These are phyloP conservation scores for Heliconius ethilla DNA, from an alignment of 2,888 invertebrate species.

Conservation along the genomic window DNA sequence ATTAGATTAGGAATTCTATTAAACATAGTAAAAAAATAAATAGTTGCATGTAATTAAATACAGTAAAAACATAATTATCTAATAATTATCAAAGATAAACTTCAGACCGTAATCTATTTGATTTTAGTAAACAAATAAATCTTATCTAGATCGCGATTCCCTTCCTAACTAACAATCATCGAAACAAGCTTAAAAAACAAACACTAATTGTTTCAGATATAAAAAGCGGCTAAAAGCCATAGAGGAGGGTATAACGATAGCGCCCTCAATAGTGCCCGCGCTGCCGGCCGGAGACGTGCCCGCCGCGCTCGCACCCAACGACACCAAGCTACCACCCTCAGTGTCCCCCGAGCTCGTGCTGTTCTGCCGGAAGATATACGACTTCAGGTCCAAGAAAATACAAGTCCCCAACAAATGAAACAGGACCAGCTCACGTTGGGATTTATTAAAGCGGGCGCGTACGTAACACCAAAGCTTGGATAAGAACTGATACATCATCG, in stretches of 20 bases:
- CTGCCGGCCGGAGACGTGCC: slow-evolving; percentile 83
- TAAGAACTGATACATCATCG: slow-evolving; percentile 46
- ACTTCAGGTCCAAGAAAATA: slow-evolving; percentile 93
- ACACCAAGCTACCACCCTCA: slow-evolving; percentile 84
- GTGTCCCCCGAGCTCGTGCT: slow-evolving; percentile 92
- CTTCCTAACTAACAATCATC: background rate
- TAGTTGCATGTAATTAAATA: too few relatives aligned
- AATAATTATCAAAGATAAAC: too few relatives aligned
- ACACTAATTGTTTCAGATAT: slow-evolving; percentile 83
- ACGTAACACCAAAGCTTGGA: slow-evolving; percentile 61
- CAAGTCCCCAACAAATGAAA: slow-evolving; percentile 75
- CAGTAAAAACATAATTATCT: too few relatives aligned
- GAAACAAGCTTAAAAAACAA: background rate
- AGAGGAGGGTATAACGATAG: slow-evolving; percentile 87
- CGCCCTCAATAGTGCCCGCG: slow-evolving; percentile 88
- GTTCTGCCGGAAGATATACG: slow-evolving; percentile 96
- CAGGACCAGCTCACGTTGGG: background rate
- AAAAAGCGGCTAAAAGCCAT: slow-evolving; percentile 90
- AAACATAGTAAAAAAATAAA: too few relatives aligned
- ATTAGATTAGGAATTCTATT: too few relatives aligned
- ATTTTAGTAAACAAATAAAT: too few relatives aligned
- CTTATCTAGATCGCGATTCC: background rate
- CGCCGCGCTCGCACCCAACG: slow-evolving; percentile 73
- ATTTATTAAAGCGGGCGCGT: slow-evolving; percentile 42
- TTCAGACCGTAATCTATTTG: too few relatives aligned